Percentiles rank a stretch among this genome's conserved stretches.
Evolutionary conservation across 2,113 vertebrate genomes (phyloP).

Genomic region (Plotosus lineatus): DNA sequence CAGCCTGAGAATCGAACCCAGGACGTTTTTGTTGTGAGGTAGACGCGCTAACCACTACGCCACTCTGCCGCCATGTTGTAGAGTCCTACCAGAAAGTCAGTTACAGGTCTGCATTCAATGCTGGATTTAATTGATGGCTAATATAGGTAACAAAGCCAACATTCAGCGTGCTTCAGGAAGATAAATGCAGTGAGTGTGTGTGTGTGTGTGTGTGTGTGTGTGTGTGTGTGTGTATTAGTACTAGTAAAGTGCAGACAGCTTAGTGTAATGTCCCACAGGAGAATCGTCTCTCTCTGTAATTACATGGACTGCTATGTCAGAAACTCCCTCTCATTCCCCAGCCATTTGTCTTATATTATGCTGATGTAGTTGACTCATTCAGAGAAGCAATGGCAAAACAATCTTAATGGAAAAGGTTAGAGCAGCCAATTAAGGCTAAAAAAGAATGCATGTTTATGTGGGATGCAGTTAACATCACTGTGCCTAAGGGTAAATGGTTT

Average conservation of each 20-base stretch:
- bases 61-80: too few relatives aligned
- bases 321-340: constrained; percentile 18
- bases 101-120: not conserved
- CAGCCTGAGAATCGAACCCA: too few relatives aligned
- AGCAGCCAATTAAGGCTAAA: not conserved
- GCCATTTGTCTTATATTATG: constrained; percentile 31
- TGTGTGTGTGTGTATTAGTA: not conserved
- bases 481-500: not conserved
- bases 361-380: constrained; percentile 1
- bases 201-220: not conserved
- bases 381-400: constrained; percentile 4
- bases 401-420: not conserved
- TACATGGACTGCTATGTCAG: constrained; percentile 26
- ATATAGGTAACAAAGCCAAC: constrained; percentile 18
- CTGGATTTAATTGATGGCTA: constrained; percentile 10
- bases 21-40: too few relatives aligned
- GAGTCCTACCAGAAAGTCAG: not conserved
- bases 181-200: not conserved
- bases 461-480: not conserved
- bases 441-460: not conserved
- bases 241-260: constrained; percentile 24
- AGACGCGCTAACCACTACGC: too few relatives aligned
- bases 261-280: constrained; percentile 20
- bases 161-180: not conserved
- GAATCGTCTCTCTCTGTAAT: constrained; percentile 14